Base-by-base conservation (phyloP, 2,113 vertebrate genomes). In the Dascyllus trimaculatus region DNA sequence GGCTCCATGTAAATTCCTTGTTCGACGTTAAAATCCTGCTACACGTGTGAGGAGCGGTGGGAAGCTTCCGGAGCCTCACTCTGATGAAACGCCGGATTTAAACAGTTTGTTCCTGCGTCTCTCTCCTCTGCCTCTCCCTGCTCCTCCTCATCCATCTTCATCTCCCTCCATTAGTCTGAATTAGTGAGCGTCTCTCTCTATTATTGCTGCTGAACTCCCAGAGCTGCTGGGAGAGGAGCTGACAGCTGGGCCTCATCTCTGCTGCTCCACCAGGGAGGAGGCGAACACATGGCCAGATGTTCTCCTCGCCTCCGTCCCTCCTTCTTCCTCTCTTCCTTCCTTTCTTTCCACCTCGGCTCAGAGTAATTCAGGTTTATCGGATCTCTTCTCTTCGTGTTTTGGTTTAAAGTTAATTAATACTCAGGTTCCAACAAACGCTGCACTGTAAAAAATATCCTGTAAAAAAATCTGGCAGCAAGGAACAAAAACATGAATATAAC, bases 201-300 rank as follows among this genome's bases (percentile, higher is more conserved):
- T 93, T 93, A 93, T 89, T 90, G 90, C 90, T 78, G 82, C 85
- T 87, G 88, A 91, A 86, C 84, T 79, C 88, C 89, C 87, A 69
- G 63, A 10, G 63, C 90, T 66, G 63, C 90, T 66, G 18, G 40
- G 56, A 53, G 46, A 35, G 7, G 32, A 35, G 32, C 7, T 82
- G 89, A 91, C 92, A 93, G 91, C 92, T 93, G 92, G 90, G 88
- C 89, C 63, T 86, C 85, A 81, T 93, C 90, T 86, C 84, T 53
- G 86, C 87, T 91, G 85, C 85, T 90, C 87, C 92, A 91, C 92
- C 86, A 57, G 86, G 88, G 93, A 91, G 88, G 85, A 91, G 74
- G 83, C 91, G 89, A 92, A 91, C 92, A 90, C 90, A 91, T 87
- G 88, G 90, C 84, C 90, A 93, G 92, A 92, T 93, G 92, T 93